phyloP scores from a whole-genome alignment of 2,113 vertebrate species.

The Eurystomus gularis region DNA sequence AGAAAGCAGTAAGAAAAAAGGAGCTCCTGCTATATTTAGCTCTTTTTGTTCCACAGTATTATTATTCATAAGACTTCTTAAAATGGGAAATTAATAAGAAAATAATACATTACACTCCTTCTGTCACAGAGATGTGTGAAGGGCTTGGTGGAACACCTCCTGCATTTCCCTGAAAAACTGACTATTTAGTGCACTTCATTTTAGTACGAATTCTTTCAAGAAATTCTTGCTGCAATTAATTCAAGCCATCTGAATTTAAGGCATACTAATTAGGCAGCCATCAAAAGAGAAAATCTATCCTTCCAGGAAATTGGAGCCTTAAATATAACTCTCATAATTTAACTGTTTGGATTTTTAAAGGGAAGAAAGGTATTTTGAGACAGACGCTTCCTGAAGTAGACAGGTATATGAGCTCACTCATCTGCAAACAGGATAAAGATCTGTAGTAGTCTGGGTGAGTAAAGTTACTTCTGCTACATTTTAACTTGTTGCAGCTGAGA shows the following conservation, averaged over 20 bases:
- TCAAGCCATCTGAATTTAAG: constrained; percentile 71
- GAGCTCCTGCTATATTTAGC: too few relatives aligned
- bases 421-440: not conserved
- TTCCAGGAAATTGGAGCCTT: constrained; percentile 65
- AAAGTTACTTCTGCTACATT: not conserved
- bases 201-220: constrained; percentile 42
- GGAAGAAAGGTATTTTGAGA: not conserved
- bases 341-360: constrained; percentile 45
- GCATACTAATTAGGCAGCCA: constrained; percentile 66
- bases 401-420: not conserved
- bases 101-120: constrained; percentile 41
- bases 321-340: constrained; percentile 62
- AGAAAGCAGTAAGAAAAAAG: not conserved
- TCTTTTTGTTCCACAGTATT: constrained; percentile 22
- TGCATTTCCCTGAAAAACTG: constrained; percentile 34
- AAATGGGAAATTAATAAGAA: constrained; percentile 63
- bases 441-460: not conserved
- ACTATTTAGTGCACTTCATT: constrained; percentile 46
- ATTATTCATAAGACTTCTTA: constrained; percentile 38
- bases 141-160: constrained; percentile 35
- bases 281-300: constrained; percentile 48
- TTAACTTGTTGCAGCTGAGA: not conserved
- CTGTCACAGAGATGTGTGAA: constrained; percentile 26
- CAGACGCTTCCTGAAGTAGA: not conserved
- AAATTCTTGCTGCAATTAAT: constrained; percentile 71